Evolutionary conservation across 2,113 vertebrate genomes (phyloP).

Genomic region (Thalassarche chlororhynchos): DNA sequence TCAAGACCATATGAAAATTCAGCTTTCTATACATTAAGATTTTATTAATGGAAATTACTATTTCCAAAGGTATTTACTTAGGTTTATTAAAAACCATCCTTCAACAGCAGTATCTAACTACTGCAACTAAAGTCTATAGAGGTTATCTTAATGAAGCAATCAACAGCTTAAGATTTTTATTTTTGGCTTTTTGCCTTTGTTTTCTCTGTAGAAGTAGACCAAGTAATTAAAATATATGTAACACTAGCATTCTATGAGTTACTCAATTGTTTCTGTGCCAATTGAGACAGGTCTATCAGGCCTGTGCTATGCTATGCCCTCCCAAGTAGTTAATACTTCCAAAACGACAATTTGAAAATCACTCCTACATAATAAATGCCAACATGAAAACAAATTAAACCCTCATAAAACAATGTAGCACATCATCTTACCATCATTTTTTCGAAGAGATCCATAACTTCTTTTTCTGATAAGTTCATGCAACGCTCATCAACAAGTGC

Average conservation of each 20-base stretch:
- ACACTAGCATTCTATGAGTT: background rate
- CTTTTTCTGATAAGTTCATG: constrained; percentile 95
- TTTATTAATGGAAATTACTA: background rate
- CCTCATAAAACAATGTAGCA: rapidly evolving
- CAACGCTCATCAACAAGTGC: constrained; percentile 90
- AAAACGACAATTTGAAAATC: background rate
- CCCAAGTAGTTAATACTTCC: background rate
- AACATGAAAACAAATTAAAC: background rate
- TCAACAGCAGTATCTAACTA: background rate
- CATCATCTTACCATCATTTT: constrained; percentile 96
- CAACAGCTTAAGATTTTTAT: too few species aligned
- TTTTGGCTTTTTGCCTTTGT: background rate
- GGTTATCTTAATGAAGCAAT: background rate
- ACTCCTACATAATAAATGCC: background rate
- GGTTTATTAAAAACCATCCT: background rate
- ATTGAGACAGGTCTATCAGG: background rate
- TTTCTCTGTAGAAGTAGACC: background rate
- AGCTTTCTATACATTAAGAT: background rate
- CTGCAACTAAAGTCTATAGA: background rate
- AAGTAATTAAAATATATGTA: background rate
- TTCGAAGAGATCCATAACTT: constrained; percentile 96
- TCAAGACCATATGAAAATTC: background rate
- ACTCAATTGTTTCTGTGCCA: background rate
- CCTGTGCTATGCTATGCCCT: background rate
- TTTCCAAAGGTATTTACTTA: background rate